These are phyloP conservation scores for Spodoptera frugiperda DNA, from an alignment of 1,140 invertebrate species.

Conservation along the genomic window DNA sequence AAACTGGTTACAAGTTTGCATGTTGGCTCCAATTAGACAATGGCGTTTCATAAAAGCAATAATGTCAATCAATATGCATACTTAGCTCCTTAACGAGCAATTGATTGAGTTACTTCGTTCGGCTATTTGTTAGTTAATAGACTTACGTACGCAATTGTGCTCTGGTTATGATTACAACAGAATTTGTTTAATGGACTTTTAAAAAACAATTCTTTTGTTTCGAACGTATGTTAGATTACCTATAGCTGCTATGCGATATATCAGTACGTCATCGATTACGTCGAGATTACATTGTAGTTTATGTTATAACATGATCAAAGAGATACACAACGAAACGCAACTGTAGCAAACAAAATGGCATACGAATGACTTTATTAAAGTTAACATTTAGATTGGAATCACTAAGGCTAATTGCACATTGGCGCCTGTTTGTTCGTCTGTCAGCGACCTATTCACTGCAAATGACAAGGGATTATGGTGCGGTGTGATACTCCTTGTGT, in stretches of 20 bases:
- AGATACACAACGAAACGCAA: constrained; percentile 9
- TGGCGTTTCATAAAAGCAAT: constrained; percentile 34
- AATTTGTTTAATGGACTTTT: too few relatives aligned
- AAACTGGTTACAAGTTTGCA: neutral
- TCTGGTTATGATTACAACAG: constrained; percentile 12
- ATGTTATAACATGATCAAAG: constrained; percentile 38
- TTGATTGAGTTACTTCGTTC: constrained; percentile 41
- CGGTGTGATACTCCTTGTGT: constrained; percentile 3
- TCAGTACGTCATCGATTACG: neutral
- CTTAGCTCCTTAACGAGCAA: constrained; percentile 31
- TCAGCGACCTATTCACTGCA: neutral
- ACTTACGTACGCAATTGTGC: constrained; percentile 24
- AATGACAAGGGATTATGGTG: constrained; percentile 1
- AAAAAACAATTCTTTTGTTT: too few relatives aligned
- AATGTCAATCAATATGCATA: constrained; percentile 38
- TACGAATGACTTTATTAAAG: neutral
- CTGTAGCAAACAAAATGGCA: neutral
- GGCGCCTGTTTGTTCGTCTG: neutral
- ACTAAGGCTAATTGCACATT: too few relatives aligned
- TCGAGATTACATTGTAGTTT: constrained; percentile 12
- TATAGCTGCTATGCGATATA: neutral
- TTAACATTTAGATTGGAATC: neutral
- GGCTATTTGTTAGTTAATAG: constrained; percentile 11
- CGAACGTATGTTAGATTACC: neutral
- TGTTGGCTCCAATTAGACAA: constrained; percentile 22